Evolutionary conservation across 2,888 invertebrate species (phyloP).

Genomic region (Physocephala rufipes): DNA sequence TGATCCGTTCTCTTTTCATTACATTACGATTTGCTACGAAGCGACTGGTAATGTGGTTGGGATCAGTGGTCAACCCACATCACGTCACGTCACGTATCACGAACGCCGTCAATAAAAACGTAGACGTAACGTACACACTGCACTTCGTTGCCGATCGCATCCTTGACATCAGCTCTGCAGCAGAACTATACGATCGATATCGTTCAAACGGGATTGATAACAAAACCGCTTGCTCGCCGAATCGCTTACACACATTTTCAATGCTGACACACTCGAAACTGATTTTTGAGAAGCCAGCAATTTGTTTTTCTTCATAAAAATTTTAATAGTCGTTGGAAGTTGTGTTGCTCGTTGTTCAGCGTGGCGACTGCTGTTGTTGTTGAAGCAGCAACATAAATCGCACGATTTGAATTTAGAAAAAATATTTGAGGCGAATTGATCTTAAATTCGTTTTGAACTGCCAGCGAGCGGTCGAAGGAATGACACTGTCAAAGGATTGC

Average conservation of each 20-base stretch:
- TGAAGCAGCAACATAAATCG: conserved; percentile 24
- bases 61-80: conserved; percentile 39
- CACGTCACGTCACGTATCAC: conserved; percentile 36
- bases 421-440: conserved; percentile 46
- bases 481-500: conserved; percentile 17
- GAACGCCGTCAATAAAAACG: conserved; percentile 18
- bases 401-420: conserved; percentile 44
- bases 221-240: conserved; percentile 5
- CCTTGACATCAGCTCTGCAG: conserved; percentile 3
- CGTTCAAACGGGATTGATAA: conserved; percentile 2
- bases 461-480: too few relatives aligned
- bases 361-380: conserved; percentile 11
- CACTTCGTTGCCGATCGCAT: neutral
- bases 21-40: conserved; percentile 23
- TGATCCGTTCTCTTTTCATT: too few relatives aligned
- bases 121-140: neutral
- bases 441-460: conserved; percentile 37
- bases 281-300: neutral
- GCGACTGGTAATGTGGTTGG: conserved; percentile 35
- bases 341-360: conserved; percentile 8
- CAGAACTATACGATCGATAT: too few relatives aligned
- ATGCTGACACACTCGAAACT: neutral
- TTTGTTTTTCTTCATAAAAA: neutral
- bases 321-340: conserved; percentile 22
- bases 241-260: conserved; percentile 7